Percentiles rank a stretch among this genome's conserved stretches.
Evolutionary conservation across 2,113 vertebrate species (phyloP).

Genomic region (Osmerus eperlanus): DNA sequence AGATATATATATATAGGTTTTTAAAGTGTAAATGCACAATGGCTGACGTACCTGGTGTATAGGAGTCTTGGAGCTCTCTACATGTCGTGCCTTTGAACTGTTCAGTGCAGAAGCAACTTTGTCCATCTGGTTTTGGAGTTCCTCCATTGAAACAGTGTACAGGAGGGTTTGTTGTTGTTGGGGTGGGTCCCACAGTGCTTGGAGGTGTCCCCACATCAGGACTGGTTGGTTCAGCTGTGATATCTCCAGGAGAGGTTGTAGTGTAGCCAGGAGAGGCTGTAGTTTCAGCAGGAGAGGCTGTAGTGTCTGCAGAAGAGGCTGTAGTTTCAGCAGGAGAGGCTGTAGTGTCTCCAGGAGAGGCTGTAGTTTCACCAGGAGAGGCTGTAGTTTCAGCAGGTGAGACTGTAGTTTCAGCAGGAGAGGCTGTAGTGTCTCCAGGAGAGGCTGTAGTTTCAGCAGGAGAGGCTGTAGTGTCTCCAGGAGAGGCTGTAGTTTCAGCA

Average conservation of each 20-base stretch:
- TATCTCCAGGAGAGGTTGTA: neutral
- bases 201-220: neutral
- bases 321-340: too few species aligned
- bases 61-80: neutral
- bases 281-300: neutral
- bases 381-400: too few species aligned
- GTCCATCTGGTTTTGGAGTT: conserved; percentile 1
- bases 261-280: neutral
- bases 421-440: too few species aligned
- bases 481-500: too few species aligned
- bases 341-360: too few species aligned
- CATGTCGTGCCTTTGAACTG: conserved; percentile 15
- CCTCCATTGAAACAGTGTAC: conserved; percentile 34
- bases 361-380: too few species aligned
- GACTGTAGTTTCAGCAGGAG: too few species aligned
- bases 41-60: conserved; percentile 20
- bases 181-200: neutral
- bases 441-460: too few species aligned
- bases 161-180: neutral
- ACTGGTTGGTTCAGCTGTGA: too few species aligned
- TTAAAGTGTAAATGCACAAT: neutral
- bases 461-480: too few species aligned
- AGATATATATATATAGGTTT: too few species aligned
- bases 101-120: conserved; percentile 12
- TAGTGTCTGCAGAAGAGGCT: neutral